Evolutionary conservation across 1,140 invertebrate species (phyloP).

Genomic region (Frieseomelitta varia): DNA sequence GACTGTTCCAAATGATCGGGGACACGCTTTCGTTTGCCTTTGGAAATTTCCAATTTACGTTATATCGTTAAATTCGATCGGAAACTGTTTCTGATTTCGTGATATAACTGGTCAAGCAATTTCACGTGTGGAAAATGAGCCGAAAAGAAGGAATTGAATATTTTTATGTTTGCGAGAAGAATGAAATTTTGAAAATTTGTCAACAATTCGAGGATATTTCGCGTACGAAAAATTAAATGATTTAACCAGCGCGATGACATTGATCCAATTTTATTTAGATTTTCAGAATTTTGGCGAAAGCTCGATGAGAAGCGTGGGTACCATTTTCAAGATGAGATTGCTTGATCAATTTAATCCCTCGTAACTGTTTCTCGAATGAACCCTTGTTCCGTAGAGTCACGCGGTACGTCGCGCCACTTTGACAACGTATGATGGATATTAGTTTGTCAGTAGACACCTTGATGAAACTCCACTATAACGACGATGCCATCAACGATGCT

Average conservation of each 20-base stretch:
- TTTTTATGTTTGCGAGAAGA: no score
- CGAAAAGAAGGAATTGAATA: no score
- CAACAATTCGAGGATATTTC: no score
- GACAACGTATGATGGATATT: conserved; percentile 15
- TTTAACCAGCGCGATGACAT: background rate
- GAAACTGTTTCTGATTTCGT: no score
- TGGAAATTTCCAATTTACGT: background rate
- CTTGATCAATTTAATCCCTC: background rate
- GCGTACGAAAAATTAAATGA: no score
- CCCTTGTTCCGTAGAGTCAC: background rate
- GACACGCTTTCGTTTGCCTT: background rate
- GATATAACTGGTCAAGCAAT: no score
- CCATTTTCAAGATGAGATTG: background rate
- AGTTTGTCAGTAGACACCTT: conserved; percentile 20
- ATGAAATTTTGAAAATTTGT: no score
- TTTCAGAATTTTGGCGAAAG: background rate
- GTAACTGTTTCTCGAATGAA: background rate
- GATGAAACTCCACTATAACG: background rate
- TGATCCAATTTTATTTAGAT: background rate
- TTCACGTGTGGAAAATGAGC: no score
- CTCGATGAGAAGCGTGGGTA: background rate
- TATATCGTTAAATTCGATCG: background rate
- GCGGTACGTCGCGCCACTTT: background rate
- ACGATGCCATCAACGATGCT: background rate
- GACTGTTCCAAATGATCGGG: background rate